Evolutionary conservation across 2,888 invertebrate species (phyloP), one percentile per base, ranked within the genome.

Genomic region (Dicranocentrus wangi): DNA sequence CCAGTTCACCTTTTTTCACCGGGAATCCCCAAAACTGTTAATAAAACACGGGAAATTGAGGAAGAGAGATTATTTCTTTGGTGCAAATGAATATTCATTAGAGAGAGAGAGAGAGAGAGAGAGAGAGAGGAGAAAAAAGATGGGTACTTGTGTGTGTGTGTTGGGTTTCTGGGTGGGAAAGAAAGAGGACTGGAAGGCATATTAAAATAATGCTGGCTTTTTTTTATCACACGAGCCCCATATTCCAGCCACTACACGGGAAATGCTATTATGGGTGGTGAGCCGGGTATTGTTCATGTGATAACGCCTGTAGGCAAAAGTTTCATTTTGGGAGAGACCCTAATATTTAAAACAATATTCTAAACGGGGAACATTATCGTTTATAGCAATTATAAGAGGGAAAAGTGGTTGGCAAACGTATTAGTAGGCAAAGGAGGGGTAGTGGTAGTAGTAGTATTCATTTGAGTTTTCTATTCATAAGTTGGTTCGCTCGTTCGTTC

Each of bases 11-110:
- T 47, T 17, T 21, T 39, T 39, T 39, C 39, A 8, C 39, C 23
- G n/a, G 3, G 55, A 55, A n/a, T 55, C 3, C 21, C 47, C 15
- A 3, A 32, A 32, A 10, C 15, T 47, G 47, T n/a, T 47, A 53
- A 58, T 42, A 58, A 42, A 21, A 43, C 43, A 68, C n/a, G n/a
- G 28, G 32, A 76, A n/a, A n/a, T n/a, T n/a, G n/a, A n/a, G n/a
- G n/a, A n/a, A 55, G 42, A 39, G 42, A 39, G 32, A 76, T 76
- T 61, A 8, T 65, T 47, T 65, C 39, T 51, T 27, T 68, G 19
- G 61, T 23, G 58, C 19, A 15, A 32, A 76, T 76, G 76, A 76
- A 76, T 76, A 76, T 76, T 76, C 61, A 76, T 76, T 47, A 60
- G 27, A 27, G 43, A 21, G 21, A 43, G 66, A 43, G 23, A 51